Evolutionary conservation across 1,140 invertebrate genomes (phyloP).

Genomic region (Meloidogyne hapla): DNA sequence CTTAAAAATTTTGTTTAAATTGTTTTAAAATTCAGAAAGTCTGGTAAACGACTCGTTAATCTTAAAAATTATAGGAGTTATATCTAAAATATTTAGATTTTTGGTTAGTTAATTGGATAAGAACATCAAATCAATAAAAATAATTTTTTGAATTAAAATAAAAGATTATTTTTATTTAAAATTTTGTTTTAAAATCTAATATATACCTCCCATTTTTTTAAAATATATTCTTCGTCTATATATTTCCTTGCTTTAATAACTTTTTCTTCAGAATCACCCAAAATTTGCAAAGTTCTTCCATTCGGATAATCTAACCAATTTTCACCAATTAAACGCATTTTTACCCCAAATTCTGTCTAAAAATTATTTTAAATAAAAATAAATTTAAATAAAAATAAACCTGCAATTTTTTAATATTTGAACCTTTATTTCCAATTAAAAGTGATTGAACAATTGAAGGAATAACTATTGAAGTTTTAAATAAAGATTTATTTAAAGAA

Average conservation of each 20-base stretch:
- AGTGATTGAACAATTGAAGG: not conserved
- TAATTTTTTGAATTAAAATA: too few relatives aligned
- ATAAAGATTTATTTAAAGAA: not conserved
- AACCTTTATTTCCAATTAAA: slow-evolving; percentile 14
- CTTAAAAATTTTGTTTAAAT: too few relatives aligned
- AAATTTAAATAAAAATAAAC: not conserved
- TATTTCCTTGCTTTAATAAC: slow-evolving; percentile 1
- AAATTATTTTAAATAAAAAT: not conserved
- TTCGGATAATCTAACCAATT: slow-evolving; percentile 27
- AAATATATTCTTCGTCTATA: slow-evolving; percentile 21
- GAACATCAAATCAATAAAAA: too few relatives aligned
- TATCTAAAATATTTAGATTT: too few relatives aligned
- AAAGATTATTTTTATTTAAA: too few relatives aligned
- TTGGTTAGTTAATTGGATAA: too few relatives aligned
- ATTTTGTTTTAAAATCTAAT: too few relatives aligned
- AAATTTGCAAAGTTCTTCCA: slow-evolving; percentile 14
- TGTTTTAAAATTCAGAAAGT: too few relatives aligned
- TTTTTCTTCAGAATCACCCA: slow-evolving; percentile 14
- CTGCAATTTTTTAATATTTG: slow-evolving; percentile 20
- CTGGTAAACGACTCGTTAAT: too few relatives aligned
- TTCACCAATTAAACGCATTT: slow-evolving; percentile 19
- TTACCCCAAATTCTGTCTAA: slow-evolving; percentile 16
- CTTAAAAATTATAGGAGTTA: too few relatives aligned
- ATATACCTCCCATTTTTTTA: slow-evolving; percentile 16
- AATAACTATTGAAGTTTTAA: not conserved